Evolutionary conservation across 35 echinoderm and acorn worm species (phyloP), one percentile per base, ranked within the genome.

Genomic region (Apostichopus japonicus): DNA sequence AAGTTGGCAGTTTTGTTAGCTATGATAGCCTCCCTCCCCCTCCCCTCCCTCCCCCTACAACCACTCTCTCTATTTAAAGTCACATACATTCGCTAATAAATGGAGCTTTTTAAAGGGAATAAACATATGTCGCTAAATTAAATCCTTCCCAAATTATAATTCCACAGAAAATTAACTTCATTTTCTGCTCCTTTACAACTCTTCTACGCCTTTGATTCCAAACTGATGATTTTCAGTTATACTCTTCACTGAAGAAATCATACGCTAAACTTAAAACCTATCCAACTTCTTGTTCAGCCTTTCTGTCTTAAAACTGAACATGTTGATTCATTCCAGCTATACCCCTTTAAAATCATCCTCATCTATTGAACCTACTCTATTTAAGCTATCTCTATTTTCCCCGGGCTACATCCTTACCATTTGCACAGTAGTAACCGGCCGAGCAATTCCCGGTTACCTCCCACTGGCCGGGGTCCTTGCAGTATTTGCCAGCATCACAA

Each of bases 401-500:
- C 33, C 33, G 33, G 33, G 33, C 2, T 44, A 44, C 33, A 44
- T 44, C 3, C 96, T 92, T 90, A 98, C 96, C 97, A 56, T 92
- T 87, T 91, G 93, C 57, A 86, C 97, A 99, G 82, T 93, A 99
- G 77, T 93, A 95, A 1, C 95, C 95, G 10, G 95, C 95, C 10
- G 95, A 80, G 57, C 97, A 99, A 83, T 96, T 93, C 4, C 97
- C 97, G 17, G 95, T 95, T 7, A 96, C 95, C 13, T 77, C 87
- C 0, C 93, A 90, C 14, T 77, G 78, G 10, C 97, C 97, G 8
- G 97, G 95, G 25, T 93, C 93, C 80, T 93, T 78, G 65, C 97
- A 99, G 54, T 93, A 99, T 25, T 93, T 99, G 1, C 97, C 97
- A 0, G 90, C 65, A 24, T 99, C 97, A 93, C 97, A 99, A 72